These are phyloP conservation scores for Ennomos quercinarius DNA, from an alignment of 2,888 invertebrate species.

Conservation along the genomic window DNA sequence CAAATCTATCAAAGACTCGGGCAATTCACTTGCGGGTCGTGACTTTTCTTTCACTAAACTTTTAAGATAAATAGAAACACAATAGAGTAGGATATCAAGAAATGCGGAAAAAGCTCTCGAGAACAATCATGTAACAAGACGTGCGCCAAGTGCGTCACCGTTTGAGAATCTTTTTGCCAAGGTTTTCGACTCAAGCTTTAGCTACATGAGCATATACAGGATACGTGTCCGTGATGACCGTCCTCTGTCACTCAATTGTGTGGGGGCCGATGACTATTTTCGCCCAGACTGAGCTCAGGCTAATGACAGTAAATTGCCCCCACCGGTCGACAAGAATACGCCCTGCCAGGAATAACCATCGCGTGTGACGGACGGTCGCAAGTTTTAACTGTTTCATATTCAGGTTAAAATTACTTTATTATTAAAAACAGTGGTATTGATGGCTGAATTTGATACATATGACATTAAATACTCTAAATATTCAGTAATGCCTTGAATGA, in stretches of 20 bases:
- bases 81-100: conserved; percentile 2
- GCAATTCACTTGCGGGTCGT: no score
- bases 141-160: conserved; percentile 58
- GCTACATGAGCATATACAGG: conserved; percentile 12
- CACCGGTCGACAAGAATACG: conserved; percentile 60
- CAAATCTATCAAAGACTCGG: no score
- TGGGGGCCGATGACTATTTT: conserved; percentile 71
- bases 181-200: conserved; percentile 25
- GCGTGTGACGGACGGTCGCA: conserved; percentile 45
- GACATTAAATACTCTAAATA: no score
- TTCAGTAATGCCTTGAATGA: no score
- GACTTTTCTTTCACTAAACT: conserved; percentile 6
- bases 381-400: conserved; percentile 9
- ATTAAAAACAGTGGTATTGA: neutral
- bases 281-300: conserved; percentile 51
- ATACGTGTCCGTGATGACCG: conserved; percentile 43
- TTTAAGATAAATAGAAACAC: conserved; percentile 17
- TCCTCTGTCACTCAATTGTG: conserved; percentile 63
- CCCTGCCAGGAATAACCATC: conserved; percentile 55
- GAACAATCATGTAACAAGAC: conserved; percentile 29
- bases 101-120: conserved; percentile 13
- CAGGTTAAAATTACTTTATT: conserved; percentile 6
- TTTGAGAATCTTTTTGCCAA: conserved; percentile 40
- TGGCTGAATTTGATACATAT: no score
- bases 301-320: conserved; percentile 76